Evolutionary conservation across 2,797 vertebrate species (phyloP).

Genomic region (Avahi laniger): DNA sequence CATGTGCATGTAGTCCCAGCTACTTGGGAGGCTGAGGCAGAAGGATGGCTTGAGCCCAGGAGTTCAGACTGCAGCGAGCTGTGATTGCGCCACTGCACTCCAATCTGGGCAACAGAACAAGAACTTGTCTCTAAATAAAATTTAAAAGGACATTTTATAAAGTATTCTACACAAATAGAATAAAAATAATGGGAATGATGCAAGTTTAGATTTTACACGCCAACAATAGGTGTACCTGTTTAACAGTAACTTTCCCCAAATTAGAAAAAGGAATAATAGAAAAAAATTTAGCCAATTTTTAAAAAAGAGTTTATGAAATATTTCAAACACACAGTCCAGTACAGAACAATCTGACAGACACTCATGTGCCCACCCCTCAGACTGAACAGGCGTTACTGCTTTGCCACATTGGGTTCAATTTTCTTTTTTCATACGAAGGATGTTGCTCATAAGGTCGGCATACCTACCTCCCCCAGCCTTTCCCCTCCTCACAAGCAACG

Average conservation of each 20-base stretch:
- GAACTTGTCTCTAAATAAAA: background rate
- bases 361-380: fast-evolving
- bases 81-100: background rate
- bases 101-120: background rate
- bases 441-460: background rate
- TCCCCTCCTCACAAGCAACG: background rate
- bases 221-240: background rate
- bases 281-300: background rate
- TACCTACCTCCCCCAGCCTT: no score
- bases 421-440: background rate
- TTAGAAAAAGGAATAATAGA: background rate
- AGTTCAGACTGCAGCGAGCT: background rate
- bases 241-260: background rate
- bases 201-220: background rate
- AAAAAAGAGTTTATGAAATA: background rate
- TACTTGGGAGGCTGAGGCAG: background rate
- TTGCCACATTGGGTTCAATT: background rate
- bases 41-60: background rate
- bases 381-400: background rate
- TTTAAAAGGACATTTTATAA: background rate
- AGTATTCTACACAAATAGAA: background rate
- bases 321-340: background rate
- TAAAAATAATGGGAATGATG: background rate
- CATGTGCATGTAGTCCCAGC: background rate
- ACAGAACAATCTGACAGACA: background rate